Conservation (phyloP, 2,113 vertebrate genomes). For the Epinephelus fuscoguttatus region DNA sequence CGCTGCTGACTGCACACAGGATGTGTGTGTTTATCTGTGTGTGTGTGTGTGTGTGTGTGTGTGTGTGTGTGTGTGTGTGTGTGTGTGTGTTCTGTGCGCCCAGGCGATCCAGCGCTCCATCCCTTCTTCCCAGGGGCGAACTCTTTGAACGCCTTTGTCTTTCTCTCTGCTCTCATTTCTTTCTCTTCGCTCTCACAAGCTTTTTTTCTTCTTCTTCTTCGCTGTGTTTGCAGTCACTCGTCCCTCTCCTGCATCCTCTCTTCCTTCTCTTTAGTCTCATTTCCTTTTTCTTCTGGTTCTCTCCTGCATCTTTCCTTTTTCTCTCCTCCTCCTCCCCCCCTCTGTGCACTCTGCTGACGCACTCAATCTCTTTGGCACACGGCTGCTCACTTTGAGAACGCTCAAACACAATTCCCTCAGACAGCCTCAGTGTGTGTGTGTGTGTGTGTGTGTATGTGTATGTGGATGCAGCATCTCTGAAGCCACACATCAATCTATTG, state of each 20-base stretch:
- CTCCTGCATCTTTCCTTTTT: slow-evolving; percentile 3
- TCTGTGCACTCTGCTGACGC: slow-evolving; percentile 45
- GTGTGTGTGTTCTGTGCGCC: not conserved
- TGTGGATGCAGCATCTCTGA: not conserved
- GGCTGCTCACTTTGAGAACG: slow-evolving; percentile 52
- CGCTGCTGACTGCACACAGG: not conserved
- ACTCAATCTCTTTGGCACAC: slow-evolving; percentile 47
- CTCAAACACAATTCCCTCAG: slow-evolving; percentile 41
- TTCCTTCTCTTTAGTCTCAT: slow-evolving; percentile 24
- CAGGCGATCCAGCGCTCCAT: slow-evolving; percentile 25
- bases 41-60: not conserved
- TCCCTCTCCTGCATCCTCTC: slow-evolving; percentile 19
- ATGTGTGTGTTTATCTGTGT: not conserved
- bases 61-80: not conserved
- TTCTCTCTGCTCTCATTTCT: slow-evolving; percentile 28
- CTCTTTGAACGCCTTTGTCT: slow-evolving; percentile 61
- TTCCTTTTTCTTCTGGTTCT: slow-evolving; percentile 1
- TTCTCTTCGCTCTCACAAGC: not conserved
- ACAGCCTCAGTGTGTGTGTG: not conserved
- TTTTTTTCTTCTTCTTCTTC: not conserved
- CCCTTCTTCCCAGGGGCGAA: slow-evolving; percentile 48
- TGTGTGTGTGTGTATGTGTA: not conserved
- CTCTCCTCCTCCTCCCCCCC: not conserved
- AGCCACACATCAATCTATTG: not conserved
- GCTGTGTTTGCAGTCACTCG: slow-evolving; percentile 5